phyloP scores from a whole-genome alignment of 2,113 vertebrate genomes.

The Zootoca vivipara region DNA sequence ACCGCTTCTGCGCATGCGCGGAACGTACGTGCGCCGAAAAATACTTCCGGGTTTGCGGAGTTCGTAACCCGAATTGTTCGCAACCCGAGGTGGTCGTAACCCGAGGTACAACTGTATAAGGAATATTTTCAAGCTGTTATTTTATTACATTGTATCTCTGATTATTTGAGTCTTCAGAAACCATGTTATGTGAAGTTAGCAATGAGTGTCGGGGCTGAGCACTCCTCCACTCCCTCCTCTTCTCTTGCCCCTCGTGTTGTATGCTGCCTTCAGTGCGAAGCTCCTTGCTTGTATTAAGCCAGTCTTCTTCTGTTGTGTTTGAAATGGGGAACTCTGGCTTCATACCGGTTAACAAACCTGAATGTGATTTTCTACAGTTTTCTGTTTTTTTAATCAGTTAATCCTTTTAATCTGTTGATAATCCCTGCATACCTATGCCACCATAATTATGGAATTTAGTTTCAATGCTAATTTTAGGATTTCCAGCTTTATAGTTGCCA shows the following conservation, averaged over 20 bases:
- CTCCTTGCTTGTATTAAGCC: background rate
- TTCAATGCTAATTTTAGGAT: background rate
- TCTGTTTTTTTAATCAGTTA: background rate
- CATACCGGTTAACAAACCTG: background rate
- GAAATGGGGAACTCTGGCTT: background rate
- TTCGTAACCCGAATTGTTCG: no score
- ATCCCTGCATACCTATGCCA: background rate
- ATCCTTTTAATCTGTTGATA: constrained; percentile 5
- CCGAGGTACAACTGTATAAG: no score
- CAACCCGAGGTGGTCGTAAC: no score
- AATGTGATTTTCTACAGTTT: background rate
- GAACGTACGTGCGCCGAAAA: no score
- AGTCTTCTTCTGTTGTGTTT: background rate
- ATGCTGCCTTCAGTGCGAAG: background rate
- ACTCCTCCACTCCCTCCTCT: no score
- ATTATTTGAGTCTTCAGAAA: no score
- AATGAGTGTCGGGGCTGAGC: no score
- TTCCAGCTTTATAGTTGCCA: constrained; percentile 5
- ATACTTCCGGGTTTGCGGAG: no score
- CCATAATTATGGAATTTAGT: background rate
- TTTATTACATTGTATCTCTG: background rate
- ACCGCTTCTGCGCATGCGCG: no score
- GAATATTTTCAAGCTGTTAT: background rate
- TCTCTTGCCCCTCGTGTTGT: background rate
- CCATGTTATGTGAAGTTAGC: no score